Evolutionary conservation across 2,797 vertebrate species (phyloP).

Genomic region (Ptychobarbus kaznakovi): DNA sequence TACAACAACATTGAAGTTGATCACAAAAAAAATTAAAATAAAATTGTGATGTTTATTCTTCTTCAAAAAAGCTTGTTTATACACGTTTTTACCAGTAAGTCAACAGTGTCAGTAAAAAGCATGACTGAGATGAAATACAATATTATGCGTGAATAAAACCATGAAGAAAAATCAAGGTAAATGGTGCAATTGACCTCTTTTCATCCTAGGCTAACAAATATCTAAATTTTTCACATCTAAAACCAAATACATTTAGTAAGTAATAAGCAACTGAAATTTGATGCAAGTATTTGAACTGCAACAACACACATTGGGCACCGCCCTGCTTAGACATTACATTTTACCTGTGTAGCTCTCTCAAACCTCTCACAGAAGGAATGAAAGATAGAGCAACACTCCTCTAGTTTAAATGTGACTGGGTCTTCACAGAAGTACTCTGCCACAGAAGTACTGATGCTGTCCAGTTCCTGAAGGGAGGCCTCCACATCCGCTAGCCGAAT

Average conservation of each 20-base stretch:
- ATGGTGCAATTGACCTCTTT: not conserved
- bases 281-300: not conserved
- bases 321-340: not conserved
- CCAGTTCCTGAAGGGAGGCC: constrained; percentile 67
- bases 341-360: constrained; percentile 76
- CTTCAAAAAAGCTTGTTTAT: not conserved
- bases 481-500: constrained; percentile 68
- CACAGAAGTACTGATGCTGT: constrained; percentile 65
- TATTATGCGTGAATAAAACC: not conserved
- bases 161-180: not conserved
- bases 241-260: not conserved
- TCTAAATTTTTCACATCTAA: not conserved
- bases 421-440: constrained; percentile 86
- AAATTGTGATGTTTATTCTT: not conserved
- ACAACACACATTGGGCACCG: not conserved
- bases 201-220: not conserved
- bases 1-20: not conserved
- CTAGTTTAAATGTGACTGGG: constrained; percentile 75
- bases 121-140: not conserved
- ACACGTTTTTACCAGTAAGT: not conserved
- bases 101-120: not conserved
- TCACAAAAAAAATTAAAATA: not conserved
- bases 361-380: constrained; percentile 82
- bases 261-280: not conserved
- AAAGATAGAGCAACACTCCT: constrained; percentile 83